These are phyloP conservation scores for Rhinoderma darwinii DNA, from an alignment of 2,113 vertebrate species.

Conservation along the genomic window DNA sequence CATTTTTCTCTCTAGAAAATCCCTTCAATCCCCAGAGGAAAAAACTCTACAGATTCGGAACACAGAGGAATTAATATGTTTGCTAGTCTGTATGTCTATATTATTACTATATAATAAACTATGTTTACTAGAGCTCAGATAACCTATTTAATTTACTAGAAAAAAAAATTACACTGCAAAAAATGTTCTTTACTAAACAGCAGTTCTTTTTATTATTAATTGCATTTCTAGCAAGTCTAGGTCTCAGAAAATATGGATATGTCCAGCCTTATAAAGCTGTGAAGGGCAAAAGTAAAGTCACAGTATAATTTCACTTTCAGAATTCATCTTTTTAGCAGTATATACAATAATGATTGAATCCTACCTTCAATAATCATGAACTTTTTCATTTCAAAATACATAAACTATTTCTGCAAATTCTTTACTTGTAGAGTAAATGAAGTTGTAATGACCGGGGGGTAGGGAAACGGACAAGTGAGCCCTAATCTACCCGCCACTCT, in stretches of 20 bases:
- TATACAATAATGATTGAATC: not conserved
- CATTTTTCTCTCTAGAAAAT: too few species aligned
- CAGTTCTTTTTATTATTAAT: not conserved
- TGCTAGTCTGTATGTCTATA: too few species aligned
- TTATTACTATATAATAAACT: too few species aligned
- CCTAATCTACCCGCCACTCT: too few species aligned
- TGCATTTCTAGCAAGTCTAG: not conserved
- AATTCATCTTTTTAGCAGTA: not conserved
- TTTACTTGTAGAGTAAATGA: not conserved
- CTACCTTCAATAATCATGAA: not conserved
- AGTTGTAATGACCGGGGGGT: too few species aligned
- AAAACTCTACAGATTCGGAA: too few species aligned
- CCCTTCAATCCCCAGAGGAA: too few species aligned
- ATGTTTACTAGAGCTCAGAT: too few species aligned
- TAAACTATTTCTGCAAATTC: not conserved
- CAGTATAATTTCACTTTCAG: not conserved
- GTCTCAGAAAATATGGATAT: not conserved
- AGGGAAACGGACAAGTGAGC: too few species aligned
- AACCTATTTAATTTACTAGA: not conserved
- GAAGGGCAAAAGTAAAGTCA: conserved; percentile 9
- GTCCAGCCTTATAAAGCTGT: not conserved
- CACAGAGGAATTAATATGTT: too few species aligned
- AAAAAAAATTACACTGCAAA: not conserved
- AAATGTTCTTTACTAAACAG: not conserved
- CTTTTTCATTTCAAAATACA: not conserved